Conservation (phyloP, 2,113 vertebrate species). For the Sturnira hondurensis region DNA sequence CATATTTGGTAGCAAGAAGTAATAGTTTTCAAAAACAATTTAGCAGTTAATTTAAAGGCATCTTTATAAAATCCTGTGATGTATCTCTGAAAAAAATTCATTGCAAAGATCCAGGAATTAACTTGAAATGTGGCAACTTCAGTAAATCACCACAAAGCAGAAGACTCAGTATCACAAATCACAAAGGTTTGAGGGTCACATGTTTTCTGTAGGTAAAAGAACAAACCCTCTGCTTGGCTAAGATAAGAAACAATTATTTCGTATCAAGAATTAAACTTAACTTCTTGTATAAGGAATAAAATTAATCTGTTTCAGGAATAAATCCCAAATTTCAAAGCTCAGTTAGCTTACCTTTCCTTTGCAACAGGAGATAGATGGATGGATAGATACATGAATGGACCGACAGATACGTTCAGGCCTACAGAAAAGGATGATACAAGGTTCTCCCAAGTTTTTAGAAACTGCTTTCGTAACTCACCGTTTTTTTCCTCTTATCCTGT, state of each 20-base stretch:
- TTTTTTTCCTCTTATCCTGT: conserved; percentile 97
- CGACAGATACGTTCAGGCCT: not conserved
- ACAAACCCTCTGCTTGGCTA: not conserved
- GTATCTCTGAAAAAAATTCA: not conserved
- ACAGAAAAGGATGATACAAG: not conserved
- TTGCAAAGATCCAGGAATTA: not conserved
- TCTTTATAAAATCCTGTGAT: not conserved
- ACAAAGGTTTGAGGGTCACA: not conserved
- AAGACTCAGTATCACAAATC: conserved; percentile 2
- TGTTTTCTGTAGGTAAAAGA: not conserved
- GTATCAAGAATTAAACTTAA: not conserved
- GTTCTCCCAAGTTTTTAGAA: conserved; percentile 10
- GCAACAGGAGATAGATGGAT: not conserved
- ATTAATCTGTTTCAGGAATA: not conserved
- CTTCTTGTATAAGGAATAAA: not conserved
- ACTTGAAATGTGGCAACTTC: not conserved
- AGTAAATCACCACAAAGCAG: not conserved
- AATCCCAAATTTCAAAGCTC: not conserved
- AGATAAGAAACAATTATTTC: conserved; percentile 4
- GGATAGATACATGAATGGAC: not conserved
- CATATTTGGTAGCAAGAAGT: not conserved
- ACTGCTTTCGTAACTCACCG: conserved; percentile 80
- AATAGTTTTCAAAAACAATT: not conserved
- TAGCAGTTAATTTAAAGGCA: not conserved
- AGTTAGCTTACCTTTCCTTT: not conserved